Conservation (phyloP, 2,888 invertebrate genomes). For the Watsonalla binaria region DNA sequence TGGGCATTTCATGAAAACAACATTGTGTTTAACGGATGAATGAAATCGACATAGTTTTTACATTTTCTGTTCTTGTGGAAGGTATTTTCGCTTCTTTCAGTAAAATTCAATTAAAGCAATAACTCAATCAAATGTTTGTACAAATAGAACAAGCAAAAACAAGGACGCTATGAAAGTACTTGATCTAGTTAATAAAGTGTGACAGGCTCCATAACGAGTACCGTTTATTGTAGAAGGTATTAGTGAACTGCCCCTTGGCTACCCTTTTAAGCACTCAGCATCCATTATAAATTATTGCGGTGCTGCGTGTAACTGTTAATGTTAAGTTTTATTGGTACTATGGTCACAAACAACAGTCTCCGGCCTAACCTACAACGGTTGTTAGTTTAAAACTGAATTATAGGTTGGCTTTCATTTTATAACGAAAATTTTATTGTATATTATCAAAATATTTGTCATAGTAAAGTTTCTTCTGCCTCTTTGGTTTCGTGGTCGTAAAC, state of each 20-base stretch:
- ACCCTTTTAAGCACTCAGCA: slow-evolving; percentile 56
- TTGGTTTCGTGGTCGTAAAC: too few relatives aligned
- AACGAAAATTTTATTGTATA: too few relatives aligned
- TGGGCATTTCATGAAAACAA: too few relatives aligned
- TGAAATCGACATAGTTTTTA: too few relatives aligned
- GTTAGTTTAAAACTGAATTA: background rate
- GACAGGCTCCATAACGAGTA: background rate
- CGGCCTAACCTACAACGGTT: background rate
- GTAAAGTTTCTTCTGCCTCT: too few relatives aligned
- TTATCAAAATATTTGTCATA: too few relatives aligned
- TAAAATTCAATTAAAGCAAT: too few relatives aligned
- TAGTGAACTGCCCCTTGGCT: slow-evolving; percentile 10
- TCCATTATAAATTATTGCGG: slow-evolving; percentile 62
- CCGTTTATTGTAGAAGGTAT: background rate
- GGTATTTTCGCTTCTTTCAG: too few relatives aligned
- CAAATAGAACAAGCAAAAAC: too few relatives aligned
- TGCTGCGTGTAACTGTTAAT: slow-evolving; percentile 35
- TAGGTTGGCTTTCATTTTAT: background rate
- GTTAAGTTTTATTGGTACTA: slow-evolving; percentile 44
- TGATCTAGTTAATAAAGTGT: background rate
- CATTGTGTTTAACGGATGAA: too few relatives aligned
- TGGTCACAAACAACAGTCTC: slow-evolving; percentile 10
- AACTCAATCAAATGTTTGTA: too few relatives aligned
- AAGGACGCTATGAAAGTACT: background rate
- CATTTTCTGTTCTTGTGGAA: too few relatives aligned